Conservation (phyloP, 1,140 invertebrate species). For the Tetramorium parvispinum region DNA sequence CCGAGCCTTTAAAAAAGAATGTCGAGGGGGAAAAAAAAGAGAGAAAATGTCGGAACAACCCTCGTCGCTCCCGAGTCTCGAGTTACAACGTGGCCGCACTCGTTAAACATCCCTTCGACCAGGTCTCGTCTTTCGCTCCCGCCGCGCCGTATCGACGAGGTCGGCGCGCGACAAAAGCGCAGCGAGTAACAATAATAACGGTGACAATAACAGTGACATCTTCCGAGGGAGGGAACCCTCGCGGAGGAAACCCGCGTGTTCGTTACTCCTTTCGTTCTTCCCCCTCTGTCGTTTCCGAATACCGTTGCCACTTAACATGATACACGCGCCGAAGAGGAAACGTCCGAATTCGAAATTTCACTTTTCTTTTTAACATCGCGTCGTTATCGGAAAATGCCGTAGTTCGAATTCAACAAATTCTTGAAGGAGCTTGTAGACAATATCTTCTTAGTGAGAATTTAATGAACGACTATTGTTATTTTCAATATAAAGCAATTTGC, state of each 20-base stretch:
- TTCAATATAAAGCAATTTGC: neutral
- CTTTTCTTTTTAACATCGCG: neutral
- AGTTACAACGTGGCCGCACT: slow-evolving; percentile 55
- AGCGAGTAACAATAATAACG: slow-evolving; percentile 41
- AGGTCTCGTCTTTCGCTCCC: slow-evolving; percentile 39
- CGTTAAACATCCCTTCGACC: slow-evolving; percentile 62
- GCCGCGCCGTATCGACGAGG: slow-evolving; percentile 32
- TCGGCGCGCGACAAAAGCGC: slow-evolving; percentile 47
- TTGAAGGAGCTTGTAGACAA: neutral
- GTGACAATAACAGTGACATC: slow-evolving; percentile 52
- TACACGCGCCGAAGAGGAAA: neutral
- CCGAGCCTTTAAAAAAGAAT: slow-evolving; percentile 30
- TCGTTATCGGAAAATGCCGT: slow-evolving; percentile 10
- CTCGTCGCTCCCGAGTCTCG: slow-evolving; percentile 44
- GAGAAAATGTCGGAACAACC: slow-evolving; percentile 49
- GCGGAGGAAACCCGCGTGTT: neutral
- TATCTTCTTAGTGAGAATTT: neutral
- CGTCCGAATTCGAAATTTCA: slow-evolving; percentile 15
- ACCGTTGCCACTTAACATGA: neutral
- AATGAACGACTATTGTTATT: neutral
- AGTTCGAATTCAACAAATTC: slow-evolving; percentile 16
- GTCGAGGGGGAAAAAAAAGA: neutral
- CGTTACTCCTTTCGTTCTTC: slow-evolving; percentile 19
- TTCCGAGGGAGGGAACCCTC: slow-evolving; percentile 1
- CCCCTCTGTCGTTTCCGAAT: too few relatives aligned